phyloP scores from a whole-genome alignment of 2,113 vertebrate genomes.

The Chloropsis cyanopogon region DNA sequence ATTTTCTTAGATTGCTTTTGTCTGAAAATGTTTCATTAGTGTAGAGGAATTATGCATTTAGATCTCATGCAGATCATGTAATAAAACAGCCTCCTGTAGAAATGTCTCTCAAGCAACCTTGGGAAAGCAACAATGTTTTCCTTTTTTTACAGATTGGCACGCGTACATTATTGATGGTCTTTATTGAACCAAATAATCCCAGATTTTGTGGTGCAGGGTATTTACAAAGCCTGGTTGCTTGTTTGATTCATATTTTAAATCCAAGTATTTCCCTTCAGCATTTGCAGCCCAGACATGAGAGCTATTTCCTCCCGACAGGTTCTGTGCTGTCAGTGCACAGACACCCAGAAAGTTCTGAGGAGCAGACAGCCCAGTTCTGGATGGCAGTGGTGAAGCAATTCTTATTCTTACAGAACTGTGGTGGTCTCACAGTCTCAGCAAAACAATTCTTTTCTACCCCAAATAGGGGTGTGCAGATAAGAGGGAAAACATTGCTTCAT shows the following conservation, averaged over 20 bases:
- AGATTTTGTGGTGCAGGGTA: background rate
- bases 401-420: background rate
- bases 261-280: background rate
- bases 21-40: background rate
- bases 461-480: background rate
- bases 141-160: background rate
- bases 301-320: background rate
- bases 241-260: background rate
- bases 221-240: background rate
- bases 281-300: background rate
- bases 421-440: background rate
- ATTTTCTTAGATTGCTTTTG: background rate
- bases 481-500: background rate
- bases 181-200: background rate
- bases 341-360: background rate
- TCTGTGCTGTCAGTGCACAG: background rate
- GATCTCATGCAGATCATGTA: background rate
- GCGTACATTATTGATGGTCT: background rate
- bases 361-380: background rate
- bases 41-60: background rate
- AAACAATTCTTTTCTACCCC: background rate
- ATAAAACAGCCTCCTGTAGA: background rate
- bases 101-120: background rate
- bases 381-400: background rate
- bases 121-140: background rate